Conservation (phyloP, 2,888 invertebrate genomes). For the Notodonta dromedarius region DNA sequence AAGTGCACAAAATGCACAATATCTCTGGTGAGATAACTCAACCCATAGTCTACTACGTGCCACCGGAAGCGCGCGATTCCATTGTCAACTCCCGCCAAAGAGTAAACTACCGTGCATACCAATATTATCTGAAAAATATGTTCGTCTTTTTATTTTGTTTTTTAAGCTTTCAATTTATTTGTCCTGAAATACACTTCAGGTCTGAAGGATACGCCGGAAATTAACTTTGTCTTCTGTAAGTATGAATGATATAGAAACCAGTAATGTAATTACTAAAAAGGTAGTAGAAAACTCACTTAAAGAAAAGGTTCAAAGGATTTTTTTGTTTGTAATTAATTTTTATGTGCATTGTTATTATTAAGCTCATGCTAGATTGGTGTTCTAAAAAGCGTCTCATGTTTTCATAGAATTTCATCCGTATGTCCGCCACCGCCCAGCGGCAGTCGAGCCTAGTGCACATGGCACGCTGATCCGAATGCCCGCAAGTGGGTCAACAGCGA, state of each 20-base stretch:
- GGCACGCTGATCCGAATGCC: conserved; percentile 25
- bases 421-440: conserved; percentile 7
- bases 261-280: too few species aligned
- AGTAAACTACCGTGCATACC: not conserved
- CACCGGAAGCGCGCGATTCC: conserved; percentile 30
- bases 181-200: too few species aligned
- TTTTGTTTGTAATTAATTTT: too few species aligned
- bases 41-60: conserved; percentile 23
- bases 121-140: not conserved
- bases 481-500: conserved; percentile 44
- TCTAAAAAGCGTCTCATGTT: not conserved
- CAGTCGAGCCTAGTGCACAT: conserved; percentile 20
- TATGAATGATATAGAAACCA: too few species aligned
- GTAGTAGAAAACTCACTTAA: too few species aligned
- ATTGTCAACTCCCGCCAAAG: conserved; percentile 24
- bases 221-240: too few species aligned
- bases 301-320: too few species aligned
- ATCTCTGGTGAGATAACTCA: conserved; percentile 29
- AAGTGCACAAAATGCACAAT: conserved; percentile 23
- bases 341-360: too few species aligned
- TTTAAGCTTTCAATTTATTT: not conserved
- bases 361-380: too few species aligned
- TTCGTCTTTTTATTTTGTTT: not conserved
- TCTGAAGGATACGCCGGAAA: too few species aligned
- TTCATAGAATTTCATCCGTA: not conserved